phyloP scores from a whole-genome alignment of 2,113 vertebrate species.

The Chascanopsetta lugubris region DNA sequence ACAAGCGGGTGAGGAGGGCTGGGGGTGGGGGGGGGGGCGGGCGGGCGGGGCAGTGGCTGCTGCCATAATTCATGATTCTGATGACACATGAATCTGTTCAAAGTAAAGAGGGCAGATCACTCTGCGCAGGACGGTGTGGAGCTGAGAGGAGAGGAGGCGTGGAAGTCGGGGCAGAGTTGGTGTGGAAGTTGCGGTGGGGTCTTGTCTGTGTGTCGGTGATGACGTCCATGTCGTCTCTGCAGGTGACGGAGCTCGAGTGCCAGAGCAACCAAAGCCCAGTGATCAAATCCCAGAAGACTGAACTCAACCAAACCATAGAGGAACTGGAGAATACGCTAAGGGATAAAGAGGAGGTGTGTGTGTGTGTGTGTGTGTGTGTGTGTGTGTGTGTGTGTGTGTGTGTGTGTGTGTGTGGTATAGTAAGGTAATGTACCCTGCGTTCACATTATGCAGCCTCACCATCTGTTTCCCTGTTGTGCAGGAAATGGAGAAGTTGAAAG shows the following conservation, averaged over 20 bases:
- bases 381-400: conserved; percentile 65
- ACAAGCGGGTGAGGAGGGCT: conserved; percentile 89
- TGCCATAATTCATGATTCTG: conserved; percentile 42
- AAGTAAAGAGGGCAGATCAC: conserved; percentile 22
- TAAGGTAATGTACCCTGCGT: conserved; percentile 2
- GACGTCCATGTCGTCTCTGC: conserved; percentile 37
- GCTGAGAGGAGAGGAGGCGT: conserved; percentile 17
- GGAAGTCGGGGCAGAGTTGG: conserved; percentile 12
- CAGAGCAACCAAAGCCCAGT: conserved; percentile 94
- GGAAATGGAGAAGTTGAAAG: conserved; percentile 97
- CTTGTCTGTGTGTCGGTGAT: too few species aligned
- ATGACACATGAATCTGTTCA: conserved; percentile 27
- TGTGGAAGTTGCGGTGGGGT: conserved; percentile 13
- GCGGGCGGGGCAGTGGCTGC: conserved; percentile 18
- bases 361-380: conserved; percentile 7
- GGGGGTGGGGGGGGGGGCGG: too few species aligned
- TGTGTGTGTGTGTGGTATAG: conserved; percentile 65
- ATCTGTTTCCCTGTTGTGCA: conserved; percentile 66
- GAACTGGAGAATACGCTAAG: conserved; percentile 91
- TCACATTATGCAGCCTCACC: background rate
- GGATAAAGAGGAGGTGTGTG: conserved; percentile 92
- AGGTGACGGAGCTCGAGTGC: conserved; percentile 98
- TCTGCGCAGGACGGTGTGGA: conserved; percentile 31
- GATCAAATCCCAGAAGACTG: conserved; percentile 97
- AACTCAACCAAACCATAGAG: conserved; percentile 97